Percentiles rank a stretch among this genome's conserved stretches.
phyloP scores from a whole-genome alignment of 2,888 invertebrate species.

The Invenusta paracnida region DNA sequence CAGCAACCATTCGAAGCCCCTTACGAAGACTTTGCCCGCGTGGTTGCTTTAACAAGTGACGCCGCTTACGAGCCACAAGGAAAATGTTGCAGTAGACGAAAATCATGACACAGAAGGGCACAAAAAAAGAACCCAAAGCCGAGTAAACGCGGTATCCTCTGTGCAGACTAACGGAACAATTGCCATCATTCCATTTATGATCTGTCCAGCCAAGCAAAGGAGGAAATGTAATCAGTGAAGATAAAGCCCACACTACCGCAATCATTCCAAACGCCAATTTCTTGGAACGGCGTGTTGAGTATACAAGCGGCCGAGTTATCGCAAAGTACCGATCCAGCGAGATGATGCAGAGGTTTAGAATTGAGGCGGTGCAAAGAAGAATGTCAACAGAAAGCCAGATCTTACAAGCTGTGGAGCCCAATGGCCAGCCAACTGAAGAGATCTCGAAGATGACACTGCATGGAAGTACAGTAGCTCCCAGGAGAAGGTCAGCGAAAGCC shows the following conservation, averaged over 20 bases:
- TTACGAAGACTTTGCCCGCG: no score
- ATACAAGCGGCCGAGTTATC: constrained; percentile 53
- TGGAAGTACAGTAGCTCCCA: constrained; percentile 34
- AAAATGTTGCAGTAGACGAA: constrained; percentile 56
- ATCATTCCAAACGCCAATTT: constrained; percentile 51
- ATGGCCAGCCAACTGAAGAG: background rate
- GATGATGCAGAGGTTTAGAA: constrained; percentile 55
- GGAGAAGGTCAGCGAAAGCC: constrained; percentile 47
- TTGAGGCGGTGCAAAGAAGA: constrained; percentile 55
- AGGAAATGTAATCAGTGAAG: constrained; percentile 52
- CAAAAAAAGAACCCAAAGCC: constrained; percentile 53
- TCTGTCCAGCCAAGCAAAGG: constrained; percentile 54
- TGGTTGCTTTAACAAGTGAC: no score
- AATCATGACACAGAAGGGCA: constrained; percentile 54
- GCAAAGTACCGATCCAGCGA: constrained; percentile 55
- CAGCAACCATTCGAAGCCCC: no score
- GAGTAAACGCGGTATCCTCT: constrained; percentile 54
- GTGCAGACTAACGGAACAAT: constrained; percentile 50
- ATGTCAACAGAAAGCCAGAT: constrained; percentile 51
- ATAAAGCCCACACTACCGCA: constrained; percentile 51
- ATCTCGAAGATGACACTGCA: constrained; percentile 16
- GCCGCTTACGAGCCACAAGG: constrained; percentile 48
- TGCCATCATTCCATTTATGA: constrained; percentile 43
- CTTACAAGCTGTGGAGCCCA: constrained; percentile 20
- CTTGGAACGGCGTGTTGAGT: constrained; percentile 51